These are phyloP conservation scores for Cromileptes altivelis DNA, from an alignment of 2,113 vertebrate species.

Conservation along the genomic window DNA sequence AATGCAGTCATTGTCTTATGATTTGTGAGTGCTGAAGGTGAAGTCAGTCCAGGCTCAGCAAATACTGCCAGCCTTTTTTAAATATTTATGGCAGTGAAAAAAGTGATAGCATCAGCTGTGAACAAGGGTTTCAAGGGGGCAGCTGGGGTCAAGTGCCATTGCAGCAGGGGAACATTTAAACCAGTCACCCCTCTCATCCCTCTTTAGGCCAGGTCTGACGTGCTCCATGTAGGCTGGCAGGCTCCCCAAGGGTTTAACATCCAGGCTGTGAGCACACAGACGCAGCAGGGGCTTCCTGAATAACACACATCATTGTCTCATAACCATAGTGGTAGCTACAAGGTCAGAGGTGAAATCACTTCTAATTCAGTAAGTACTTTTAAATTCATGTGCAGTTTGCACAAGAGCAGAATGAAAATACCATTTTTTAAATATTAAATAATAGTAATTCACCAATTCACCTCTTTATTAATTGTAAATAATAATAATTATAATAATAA, in stretches of 20 bases:
- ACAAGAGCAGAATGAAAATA: not conserved
- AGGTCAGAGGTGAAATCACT: constrained; percentile 62
- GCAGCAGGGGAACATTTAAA: constrained; percentile 47
- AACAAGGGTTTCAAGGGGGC: not conserved
- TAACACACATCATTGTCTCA: constrained; percentile 62
- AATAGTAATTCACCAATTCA: not conserved
- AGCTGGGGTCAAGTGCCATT: constrained; percentile 54
- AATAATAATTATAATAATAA: too few species aligned
- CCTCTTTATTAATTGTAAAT: not conserved
- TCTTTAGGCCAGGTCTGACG: constrained; percentile 12
- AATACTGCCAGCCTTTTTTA: constrained; percentile 6
- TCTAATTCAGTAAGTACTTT: constrained; percentile 41
- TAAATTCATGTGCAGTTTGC: not conserved
- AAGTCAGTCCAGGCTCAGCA: not conserved
- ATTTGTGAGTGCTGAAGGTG: constrained; percentile 19
- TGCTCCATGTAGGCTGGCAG: not conserved
- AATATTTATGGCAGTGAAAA: constrained; percentile 5
- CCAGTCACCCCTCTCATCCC: constrained; percentile 8
- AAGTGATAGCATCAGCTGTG: constrained; percentile 21
- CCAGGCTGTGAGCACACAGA: constrained; percentile 34
- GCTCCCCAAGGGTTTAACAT: constrained; percentile 24
- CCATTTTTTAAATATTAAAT: too few species aligned
- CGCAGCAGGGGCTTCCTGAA: constrained; percentile 41
- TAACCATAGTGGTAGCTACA: not conserved
- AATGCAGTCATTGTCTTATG: not conserved